Base-by-base conservation (phyloP, 2,888 invertebrate genomes). In the Andrena hattorfiana region DNA sequence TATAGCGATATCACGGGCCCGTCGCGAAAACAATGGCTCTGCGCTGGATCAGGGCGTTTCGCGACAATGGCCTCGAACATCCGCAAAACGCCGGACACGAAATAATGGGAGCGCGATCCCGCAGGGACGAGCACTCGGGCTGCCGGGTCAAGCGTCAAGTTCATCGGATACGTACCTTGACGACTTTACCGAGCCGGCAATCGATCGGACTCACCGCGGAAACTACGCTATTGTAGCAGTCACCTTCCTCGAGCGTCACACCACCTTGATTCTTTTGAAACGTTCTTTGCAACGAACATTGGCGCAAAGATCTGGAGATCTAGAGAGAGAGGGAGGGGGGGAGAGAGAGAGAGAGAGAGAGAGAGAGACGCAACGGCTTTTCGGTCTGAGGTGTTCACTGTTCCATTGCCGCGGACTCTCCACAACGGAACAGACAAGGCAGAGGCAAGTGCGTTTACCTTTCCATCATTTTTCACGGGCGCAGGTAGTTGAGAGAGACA, bases 21-120 rank as follows among this genome's bases (percentile, higher is more conserved):
- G 88, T 87, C 84, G 81, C 81, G 91, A 89, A 91, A 92, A 92
- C 92, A 92, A 92, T 92, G 87, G 91, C 89, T 89, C 89, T 86
- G 90, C 88, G 84, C 87, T 85, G 85, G 87, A 89, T 89, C 91
- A 86, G 89, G 42, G 88, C 90, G 90, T 88, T 90, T 89, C 90
- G 89, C 91, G 90, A 91, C 90, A 92, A 91, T 91, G 88, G 89
- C 90, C 84, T 85, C 88, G 88, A 92, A 91, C 89, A 84, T 86
- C 87, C 90, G 90, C 89, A 79, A 84, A 85, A 83, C 82, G 82
- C 71, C 84, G 85, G 81, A 84, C 87, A 85, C 81, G 89, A 90
- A 91, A 92, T 92, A 92, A 91, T 91, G 90, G 90, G 89, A 89
- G 86, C 85, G 87, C 87, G 87, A 91, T 91, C 88, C 84, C 79